Evolutionary conservation across 2,888 invertebrate species (phyloP), one percentile per base, ranked within the genome.

Genomic region (Eumacrocentrus americanus): DNA sequence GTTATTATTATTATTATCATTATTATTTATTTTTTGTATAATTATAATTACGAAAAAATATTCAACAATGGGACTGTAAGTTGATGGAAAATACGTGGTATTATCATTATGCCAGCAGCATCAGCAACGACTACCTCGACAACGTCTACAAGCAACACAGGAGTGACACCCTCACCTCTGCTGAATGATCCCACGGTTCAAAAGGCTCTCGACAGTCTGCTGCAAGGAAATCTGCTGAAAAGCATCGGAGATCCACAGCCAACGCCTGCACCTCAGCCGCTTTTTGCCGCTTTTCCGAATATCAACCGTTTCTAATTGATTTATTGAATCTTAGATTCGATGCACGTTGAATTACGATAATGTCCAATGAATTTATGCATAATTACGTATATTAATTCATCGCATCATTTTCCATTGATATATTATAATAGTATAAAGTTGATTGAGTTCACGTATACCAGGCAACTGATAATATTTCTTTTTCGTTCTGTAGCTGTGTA

Each of bases 101-200:
- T 72, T 67, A n/a, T n/a, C n/a, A 67, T 75, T 72, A 71, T 79
- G 73, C 72, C 74, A 78, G 77, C 74, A 66, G 75, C 81, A 11
- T 63, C 72, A 55, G 67, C 68, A 59, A 75, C 79, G 1, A 64
- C 73, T 6, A 59, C 67, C 14, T 40, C 70, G 11, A 58, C 71
- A 66, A 70, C 79, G 65, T 57, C 69, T 48, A 68, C 71, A 22
- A 67, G 72, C 40, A 61, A 72, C 11, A 66, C 72, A 6, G 72
- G 73, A 64, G 76, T 84, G 58, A 77, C 81, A 61, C 80, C 85
- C 67, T 79, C 86, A 37, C 84, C 85, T 11, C 78, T 92, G n/a
- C 81, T 92, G 16, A 89, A 88, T 62, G 92, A 92, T 77, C 88
- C 90, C 0, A 88, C 89, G 1, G 89, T 93, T 9, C 89, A 91